Conservation (phyloP, 2,797 vertebrate species). For the Brachymystax lenok region DNA sequence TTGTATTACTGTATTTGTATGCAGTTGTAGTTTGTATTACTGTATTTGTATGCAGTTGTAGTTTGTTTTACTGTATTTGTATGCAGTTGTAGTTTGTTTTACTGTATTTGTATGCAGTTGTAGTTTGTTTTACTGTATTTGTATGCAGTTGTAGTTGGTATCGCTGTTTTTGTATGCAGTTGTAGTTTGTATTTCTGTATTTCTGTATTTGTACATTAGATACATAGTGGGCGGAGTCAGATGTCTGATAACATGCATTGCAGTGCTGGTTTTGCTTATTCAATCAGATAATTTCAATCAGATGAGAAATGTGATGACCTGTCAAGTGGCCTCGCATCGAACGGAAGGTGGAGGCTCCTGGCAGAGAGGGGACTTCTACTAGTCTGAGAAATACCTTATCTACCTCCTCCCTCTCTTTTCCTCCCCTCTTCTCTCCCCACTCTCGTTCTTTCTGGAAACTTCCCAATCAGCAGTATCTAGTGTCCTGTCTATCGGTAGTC, state of each 20-base stretch:
- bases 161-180: background rate
- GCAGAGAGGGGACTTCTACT: background rate
- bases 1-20: background rate
- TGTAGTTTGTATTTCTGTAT: background rate
- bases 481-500: slow-evolving; percentile 7
- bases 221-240: too few species aligned
- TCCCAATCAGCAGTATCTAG: slow-evolving; percentile 22
- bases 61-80: background rate
- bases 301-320: slow-evolving; percentile 41
- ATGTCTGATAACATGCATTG: background rate
- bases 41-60: background rate
- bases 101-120: background rate
- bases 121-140: background rate
- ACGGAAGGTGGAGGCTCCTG: slow-evolving; percentile 15
- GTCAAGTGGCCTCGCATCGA: slow-evolving; percentile 41
- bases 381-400: slow-evolving; percentile 4
- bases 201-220: background rate
- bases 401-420: background rate
- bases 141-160: too few species aligned
- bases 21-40: too few species aligned
- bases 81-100: too few species aligned
- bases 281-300: slow-evolving; percentile 31
- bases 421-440: background rate
- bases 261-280: slow-evolving; percentile 16
- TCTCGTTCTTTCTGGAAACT: slow-evolving; percentile 6